These are phyloP conservation scores for Brachypodius melanocephalos DNA, from an alignment of 2,113 vertebrate genomes.

Conservation along the genomic window DNA sequence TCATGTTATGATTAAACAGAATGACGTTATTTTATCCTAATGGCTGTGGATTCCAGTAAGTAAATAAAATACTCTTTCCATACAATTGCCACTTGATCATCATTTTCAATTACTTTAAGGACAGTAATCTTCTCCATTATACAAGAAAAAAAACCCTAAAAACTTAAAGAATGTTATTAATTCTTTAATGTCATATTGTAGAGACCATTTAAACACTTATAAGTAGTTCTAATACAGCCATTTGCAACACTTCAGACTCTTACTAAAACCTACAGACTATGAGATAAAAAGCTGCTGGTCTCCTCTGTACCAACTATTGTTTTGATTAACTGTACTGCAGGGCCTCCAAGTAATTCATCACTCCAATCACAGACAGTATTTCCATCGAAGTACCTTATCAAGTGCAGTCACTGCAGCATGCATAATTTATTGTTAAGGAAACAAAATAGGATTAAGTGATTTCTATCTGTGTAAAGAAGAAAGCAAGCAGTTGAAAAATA, in stretches of 20 bases:
- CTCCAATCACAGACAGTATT: slow-evolving; percentile 13
- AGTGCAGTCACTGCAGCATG: not conserved
- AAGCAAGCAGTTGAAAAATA: slow-evolving; percentile 11
- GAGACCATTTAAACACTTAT: not conserved
- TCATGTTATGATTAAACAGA: not conserved
- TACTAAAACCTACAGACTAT: not conserved
- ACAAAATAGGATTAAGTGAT: slow-evolving; percentile 37
- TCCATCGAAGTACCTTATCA: not conserved
- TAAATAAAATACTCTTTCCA: slow-evolving; percentile 37
- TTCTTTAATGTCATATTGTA: not conserved
- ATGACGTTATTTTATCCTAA: not conserved
- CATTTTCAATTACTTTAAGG: not conserved
- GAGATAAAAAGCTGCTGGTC: not conserved
- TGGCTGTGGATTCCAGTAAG: slow-evolving; percentile 35
- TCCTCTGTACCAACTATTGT: not conserved
- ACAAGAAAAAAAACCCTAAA: not conserved
- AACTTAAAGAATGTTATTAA: not conserved
- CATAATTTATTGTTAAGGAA: slow-evolving; percentile 11
- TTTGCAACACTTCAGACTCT: not conserved
- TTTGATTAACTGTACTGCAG: not conserved
- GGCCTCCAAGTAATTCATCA: not conserved
- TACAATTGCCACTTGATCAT: not conserved
- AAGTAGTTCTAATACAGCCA: not conserved
- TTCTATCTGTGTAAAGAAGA: slow-evolving; percentile 1
- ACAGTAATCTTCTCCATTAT: not conserved